Evolutionary conservation across 1,140 invertebrate genomes (phyloP).

Genomic region (Aphidius ervi): DNA sequence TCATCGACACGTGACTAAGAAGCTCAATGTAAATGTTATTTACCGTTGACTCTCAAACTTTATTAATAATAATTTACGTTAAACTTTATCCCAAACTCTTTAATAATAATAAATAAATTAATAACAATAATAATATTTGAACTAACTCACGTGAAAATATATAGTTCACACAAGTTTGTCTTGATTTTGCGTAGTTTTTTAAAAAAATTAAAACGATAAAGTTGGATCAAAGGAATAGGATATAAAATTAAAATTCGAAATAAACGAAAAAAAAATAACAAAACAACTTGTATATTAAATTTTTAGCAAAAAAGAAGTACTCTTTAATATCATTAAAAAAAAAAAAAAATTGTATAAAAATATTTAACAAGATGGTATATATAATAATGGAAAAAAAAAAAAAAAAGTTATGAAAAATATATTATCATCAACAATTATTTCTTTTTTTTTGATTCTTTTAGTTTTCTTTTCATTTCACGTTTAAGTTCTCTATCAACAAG

Average conservation of each 20-base stretch:
- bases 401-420: background rate
- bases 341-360: background rate
- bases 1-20: constrained; percentile 14
- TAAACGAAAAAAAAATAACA: too few species aligned
- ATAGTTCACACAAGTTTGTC: too few species aligned
- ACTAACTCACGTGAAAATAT: too few species aligned
- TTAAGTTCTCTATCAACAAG: constrained; percentile 67
- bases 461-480: constrained; percentile 66
- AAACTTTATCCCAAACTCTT: too few species aligned
- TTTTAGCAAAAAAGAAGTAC: background rate
- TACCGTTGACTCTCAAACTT: constrained; percentile 6
- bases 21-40: constrained; percentile 17
- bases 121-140: too few species aligned
- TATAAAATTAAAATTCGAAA: too few species aligned
- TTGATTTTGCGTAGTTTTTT: too few species aligned
- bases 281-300: too few species aligned
- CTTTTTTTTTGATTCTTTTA: constrained; percentile 29
- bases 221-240: too few species aligned
- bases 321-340: background rate
- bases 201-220: too few species aligned
- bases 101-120: too few species aligned
- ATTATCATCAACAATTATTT: constrained; percentile 39
- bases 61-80: too few species aligned
- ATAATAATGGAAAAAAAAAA: background rate
- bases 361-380: background rate